These are phyloP conservation scores for Odontamblyopus rebecca DNA, from an alignment of 2,797 vertebrate species.

Conservation along the genomic window DNA sequence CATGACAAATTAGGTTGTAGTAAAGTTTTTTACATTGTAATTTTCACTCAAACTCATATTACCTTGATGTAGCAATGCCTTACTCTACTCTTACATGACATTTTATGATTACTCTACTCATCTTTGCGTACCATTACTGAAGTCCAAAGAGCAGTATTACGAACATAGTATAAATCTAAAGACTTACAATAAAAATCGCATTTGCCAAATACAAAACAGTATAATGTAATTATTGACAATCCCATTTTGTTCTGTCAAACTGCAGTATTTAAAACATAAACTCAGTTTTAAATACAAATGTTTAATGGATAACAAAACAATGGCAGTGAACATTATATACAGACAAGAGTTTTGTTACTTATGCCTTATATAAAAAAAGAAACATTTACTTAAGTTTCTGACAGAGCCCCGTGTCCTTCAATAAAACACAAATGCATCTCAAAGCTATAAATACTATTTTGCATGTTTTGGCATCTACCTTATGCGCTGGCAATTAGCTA, in stretches of 20 bases:
- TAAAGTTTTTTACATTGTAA: not conserved
- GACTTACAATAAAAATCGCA: not conserved
- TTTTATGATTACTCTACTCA: not conserved
- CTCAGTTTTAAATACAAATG: conserved; percentile 86
- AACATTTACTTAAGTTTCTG: conserved; percentile 66
- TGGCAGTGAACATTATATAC: conserved; percentile 85
- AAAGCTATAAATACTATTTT: conserved; percentile 65
- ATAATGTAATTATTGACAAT: not conserved
- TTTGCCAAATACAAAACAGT: not conserved
- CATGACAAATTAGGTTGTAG: not conserved
- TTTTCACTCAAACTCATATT: not conserved
- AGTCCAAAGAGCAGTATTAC: not conserved
- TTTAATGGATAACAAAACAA: conserved; percentile 97
- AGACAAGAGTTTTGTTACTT: conserved; percentile 63
- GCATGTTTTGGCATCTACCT: conserved; percentile 68
- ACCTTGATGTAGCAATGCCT: not conserved
- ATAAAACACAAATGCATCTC: conserved; percentile 64
- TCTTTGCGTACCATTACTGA: not conserved
- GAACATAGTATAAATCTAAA: not conserved
- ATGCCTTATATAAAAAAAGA: conserved; percentile 64
- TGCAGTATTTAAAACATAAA: conserved; percentile 20
- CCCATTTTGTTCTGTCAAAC: not conserved
- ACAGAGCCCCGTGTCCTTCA: conserved; percentile 57
- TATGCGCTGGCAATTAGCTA: conserved; percentile 46
- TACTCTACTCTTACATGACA: not conserved